Evolutionary conservation across 2,113 vertebrate genomes (phyloP).

Genomic region (Mormyrus iriodes): DNA sequence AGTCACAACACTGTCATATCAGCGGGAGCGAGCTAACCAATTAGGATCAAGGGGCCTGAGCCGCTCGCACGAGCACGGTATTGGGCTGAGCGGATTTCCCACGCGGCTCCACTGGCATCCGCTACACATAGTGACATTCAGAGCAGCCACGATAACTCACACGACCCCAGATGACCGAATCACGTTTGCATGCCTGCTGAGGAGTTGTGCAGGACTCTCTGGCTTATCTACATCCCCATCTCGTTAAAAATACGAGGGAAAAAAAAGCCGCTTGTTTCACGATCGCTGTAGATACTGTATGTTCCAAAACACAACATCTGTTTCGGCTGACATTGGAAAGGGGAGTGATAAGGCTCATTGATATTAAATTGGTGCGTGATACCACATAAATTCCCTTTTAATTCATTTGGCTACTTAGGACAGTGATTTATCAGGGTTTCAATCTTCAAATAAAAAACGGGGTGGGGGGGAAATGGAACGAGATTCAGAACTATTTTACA

Average conservation of each 20-base stretch:
- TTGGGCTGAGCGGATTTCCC: not conserved
- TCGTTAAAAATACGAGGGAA: not conserved
- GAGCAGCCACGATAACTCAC: not conserved
- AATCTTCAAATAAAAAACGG: conserved; percentile 8
- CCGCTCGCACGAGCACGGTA: not conserved
- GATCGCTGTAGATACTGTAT: not conserved
- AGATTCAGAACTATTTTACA: not conserved
- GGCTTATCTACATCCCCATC: not conserved
- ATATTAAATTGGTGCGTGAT: conserved; percentile 13
- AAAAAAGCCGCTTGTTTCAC: not conserved
- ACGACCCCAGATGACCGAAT: not conserved
- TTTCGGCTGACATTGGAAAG: conserved; percentile 6
- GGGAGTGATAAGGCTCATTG: conserved; percentile 12
- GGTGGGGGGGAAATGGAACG: not conserved
- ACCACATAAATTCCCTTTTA: not conserved
- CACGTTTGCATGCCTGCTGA: not conserved
- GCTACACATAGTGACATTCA: not conserved
- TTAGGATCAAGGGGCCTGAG: not conserved
- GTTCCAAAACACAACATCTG: conserved; percentile 17
- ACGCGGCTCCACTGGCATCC: not conserved
- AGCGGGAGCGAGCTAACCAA: not conserved
- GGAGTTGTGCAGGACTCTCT: not conserved
- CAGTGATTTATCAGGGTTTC: not conserved
- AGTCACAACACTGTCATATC: not conserved
- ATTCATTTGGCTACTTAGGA: conserved; percentile 13